A percentile compares a stretch with the other conserved stretches of the same genome.
Conservation (phyloP, 2,113 vertebrate species). For the Eubucco bourcierii region DNA sequence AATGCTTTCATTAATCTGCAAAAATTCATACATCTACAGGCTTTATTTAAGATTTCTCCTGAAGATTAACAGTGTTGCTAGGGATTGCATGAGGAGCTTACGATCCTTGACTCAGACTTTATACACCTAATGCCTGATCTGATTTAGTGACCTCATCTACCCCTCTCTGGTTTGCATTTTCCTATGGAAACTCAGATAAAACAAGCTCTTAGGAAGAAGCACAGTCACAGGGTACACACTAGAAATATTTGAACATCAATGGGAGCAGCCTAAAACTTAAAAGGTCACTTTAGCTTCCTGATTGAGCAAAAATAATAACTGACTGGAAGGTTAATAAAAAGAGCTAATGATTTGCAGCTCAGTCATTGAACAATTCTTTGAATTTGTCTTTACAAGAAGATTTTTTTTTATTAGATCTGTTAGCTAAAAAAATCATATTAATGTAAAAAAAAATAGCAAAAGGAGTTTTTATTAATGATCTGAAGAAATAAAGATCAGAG, state of each 20-base stretch:
- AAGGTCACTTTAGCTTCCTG: background rate
- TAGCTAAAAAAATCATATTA: background rate
- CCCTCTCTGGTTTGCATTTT: background rate
- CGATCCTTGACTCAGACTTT: background rate
- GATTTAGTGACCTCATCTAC: background rate
- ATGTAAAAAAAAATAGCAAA: background rate
- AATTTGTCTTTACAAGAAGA: background rate
- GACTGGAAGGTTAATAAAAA: slow-evolving; percentile 6
- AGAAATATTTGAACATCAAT: background rate
- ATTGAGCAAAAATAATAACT: background rate
- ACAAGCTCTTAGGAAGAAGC: background rate
- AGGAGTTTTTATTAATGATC: background rate
- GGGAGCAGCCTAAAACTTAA: background rate
- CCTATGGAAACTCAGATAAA: background rate
- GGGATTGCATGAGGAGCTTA: background rate
- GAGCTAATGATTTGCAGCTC: background rate
- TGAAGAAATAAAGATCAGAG: background rate
- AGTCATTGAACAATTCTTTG: background rate
- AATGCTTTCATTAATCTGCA: background rate
- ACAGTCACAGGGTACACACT: background rate
- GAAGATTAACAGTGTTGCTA: background rate
- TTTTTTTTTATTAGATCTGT: background rate
- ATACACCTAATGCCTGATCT: background rate
- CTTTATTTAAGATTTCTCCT: background rate
- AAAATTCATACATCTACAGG: background rate